Base-by-base conservation (phyloP, 2,797 vertebrate species). In the Ataeniobius toweri region DNA sequence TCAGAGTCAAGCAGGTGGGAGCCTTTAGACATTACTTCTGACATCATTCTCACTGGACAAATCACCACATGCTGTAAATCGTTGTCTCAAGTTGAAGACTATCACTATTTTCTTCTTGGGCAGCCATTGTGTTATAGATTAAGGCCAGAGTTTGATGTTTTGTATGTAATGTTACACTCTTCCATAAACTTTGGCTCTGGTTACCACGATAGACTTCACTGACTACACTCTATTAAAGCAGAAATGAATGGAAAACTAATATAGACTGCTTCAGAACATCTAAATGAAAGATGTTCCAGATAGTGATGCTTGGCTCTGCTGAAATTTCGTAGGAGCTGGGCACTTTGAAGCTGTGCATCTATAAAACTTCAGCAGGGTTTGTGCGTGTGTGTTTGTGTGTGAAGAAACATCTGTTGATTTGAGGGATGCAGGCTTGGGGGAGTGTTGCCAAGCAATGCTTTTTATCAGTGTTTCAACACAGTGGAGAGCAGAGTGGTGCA, bases 341-440 rank as follows among this genome's bases (percentile, higher is more conserved):
- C 16, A 41, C 90, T 93, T 90, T 92, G 85, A 93, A 89, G 89
- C 68, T 63, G 63, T 51, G 72, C 83, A 87, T 90, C 90, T 84
- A 74, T 84, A 84, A 89, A 92, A 93, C 83, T 90, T 86, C 80
- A 88, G 88, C 80, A 24, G 73, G 76, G 78, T 31, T 10, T 70
- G 81, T 76, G 78, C 48, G 83, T 70, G 74, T 70, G 65, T 82
- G 80, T 87, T 77, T 86, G 85, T 83, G 87, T 76, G 86, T 74
- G 68, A 74, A 75, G 80, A 82, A 92, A 91, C 92, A 94, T 93
- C 93, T 94, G 93, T 93, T 93, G 93, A 94, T 91, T 86, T 91
- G 78, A 86, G 86, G 90, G 91, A 92, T 91, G 89, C 89, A 89
- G 87, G 89, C 88, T 86, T 85, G 82, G 80, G 86, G 88, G 80